Base-by-base conservation (phyloP, 2,113 vertebrate genomes). In the Rafetus swinhoei region DNA sequence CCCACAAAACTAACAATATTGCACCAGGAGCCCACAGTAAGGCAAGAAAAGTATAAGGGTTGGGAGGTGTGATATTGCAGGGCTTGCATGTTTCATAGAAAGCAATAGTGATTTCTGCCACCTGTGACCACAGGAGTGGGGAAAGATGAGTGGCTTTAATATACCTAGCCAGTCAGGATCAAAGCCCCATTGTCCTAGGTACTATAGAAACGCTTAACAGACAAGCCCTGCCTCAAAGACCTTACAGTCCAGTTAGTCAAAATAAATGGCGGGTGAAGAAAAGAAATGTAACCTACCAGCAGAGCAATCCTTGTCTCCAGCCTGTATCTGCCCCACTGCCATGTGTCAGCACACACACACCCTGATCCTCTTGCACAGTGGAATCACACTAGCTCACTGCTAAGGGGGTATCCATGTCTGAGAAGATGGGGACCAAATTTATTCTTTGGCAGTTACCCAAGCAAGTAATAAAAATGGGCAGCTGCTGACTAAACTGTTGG, bases 41-140 rank as follows among this genome's bases (percentile, higher is more conserved):
- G 11, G 56, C 0, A 62, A 2, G 7, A 84, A 91, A 89, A 0
- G 0, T 2, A 39, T 15, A 86, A 92, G 10, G 81, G 53, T 56
- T 10, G 53, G 35, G 27, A 90, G 82, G 3, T 12, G 24, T 50
- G 22, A 50, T 22, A 77, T 3, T 77, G 45, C 22, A 50, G 25
- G 6, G 15, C 18, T 35, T 88, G 79, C 39, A 18, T 0, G 0
- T 83, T 92, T 87, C 90, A 27, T 19, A 89, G 8, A 39, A 90
- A 85, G 65, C 88, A 87, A 27, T 8, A 76, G 7, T 45, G 8
- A 72, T 94, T 86, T 39, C 82, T 27, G 65, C 5, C 18, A 81
- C 18, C 85, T 93, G 16, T 86, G 84, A 89, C 80, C 79, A 77
- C 1, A 1, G 22, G 53, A 50, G 74, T 76, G 7, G 84, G 12